Percentiles rank a stretch among this genome's conserved stretches.
phyloP scores from a whole-genome alignment of 2,888 invertebrate genomes.

The Cryptus viduatorius region DNA sequence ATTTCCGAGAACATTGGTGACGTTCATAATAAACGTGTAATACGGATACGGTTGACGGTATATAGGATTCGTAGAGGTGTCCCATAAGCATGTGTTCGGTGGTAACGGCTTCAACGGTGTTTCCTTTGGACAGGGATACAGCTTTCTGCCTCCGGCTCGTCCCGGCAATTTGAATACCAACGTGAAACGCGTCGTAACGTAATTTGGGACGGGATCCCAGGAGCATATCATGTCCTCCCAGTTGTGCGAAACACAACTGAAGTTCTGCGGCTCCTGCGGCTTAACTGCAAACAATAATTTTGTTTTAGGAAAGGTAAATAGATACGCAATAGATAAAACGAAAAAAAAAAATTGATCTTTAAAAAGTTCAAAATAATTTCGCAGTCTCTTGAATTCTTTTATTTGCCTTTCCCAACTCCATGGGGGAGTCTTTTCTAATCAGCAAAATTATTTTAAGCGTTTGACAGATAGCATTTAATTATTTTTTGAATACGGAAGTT shows the following conservation, averaged over 20 bases:
- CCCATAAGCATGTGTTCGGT: slow-evolving; percentile 86
- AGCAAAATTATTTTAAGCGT: too few relatives aligned
- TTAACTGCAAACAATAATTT: slow-evolving; percentile 83
- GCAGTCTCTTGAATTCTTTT: neutral
- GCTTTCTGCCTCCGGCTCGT: slow-evolving; percentile 82
- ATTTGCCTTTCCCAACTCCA: too few relatives aligned
- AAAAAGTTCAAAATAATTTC: neutral
- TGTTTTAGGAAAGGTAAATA: too few relatives aligned
- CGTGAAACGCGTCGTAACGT: slow-evolving; percentile 87
- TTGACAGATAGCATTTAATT: too few relatives aligned
- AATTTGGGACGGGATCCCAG: slow-evolving; percentile 89
- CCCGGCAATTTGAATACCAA: slow-evolving; percentile 85
- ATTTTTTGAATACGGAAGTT: too few relatives aligned
- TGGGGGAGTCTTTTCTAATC: too few relatives aligned
- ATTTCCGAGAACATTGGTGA: slow-evolving; percentile 88
- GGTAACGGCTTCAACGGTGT: slow-evolving; percentile 51
- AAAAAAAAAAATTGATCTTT: too few relatives aligned
- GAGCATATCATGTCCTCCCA: slow-evolving; percentile 91
- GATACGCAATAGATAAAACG: too few relatives aligned
- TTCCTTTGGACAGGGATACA: slow-evolving; percentile 82
- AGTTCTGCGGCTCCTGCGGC: slow-evolving; percentile 89
- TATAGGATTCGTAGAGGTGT: slow-evolving; percentile 85
- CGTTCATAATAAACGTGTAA: slow-evolving; percentile 88
- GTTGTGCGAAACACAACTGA: slow-evolving; percentile 91
- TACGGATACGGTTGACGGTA: slow-evolving; percentile 86